Percentiles rank a stretch among this genome's conserved stretches.
Evolutionary conservation across 2,797 vertebrate genomes (phyloP).

Genomic region (Lates japonicus): DNA sequence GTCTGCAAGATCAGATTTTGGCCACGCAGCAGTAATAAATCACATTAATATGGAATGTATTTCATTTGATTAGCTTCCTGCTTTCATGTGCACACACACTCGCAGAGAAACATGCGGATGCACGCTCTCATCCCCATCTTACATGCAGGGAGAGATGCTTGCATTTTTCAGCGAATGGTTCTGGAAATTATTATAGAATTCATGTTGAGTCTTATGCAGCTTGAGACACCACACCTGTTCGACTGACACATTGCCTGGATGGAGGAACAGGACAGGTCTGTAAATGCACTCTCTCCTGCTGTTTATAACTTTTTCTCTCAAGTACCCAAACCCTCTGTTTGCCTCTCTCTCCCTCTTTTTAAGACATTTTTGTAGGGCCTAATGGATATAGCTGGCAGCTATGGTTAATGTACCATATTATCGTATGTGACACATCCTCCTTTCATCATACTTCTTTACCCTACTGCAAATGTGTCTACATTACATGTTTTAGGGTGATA

Average conservation of each 20-base stretch:
- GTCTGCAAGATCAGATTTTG: conserved; percentile 71
- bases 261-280: conserved; percentile 40
- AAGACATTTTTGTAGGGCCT: conserved; percentile 29
- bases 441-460: conserved; percentile 63
- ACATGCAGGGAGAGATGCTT: conserved; percentile 38
- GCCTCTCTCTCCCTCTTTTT: conserved; percentile 21
- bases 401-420: conserved; percentile 70
- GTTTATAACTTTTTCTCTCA: conserved; percentile 50
- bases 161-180: conserved; percentile 42
- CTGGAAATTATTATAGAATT: conserved; percentile 70
- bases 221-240: conserved; percentile 82
- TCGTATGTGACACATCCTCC: conserved; percentile 65
- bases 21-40: conserved; percentile 80
- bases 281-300: conserved; percentile 50
- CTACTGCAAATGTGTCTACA: conserved; percentile 44
- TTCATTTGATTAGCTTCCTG: conserved; percentile 85
- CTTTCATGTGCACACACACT: conserved; percentile 25
- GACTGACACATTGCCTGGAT: conserved; percentile 52
- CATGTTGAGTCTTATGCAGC: conserved; percentile 58
- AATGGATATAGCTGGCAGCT: conserved; percentile 50
- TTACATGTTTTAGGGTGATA: conserved; percentile 45
- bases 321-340: conserved; percentile 26
- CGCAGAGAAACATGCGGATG: conserved; percentile 33
- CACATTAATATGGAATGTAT: conserved; percentile 82
- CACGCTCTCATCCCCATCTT: conserved; percentile 35